Conservation (phyloP, 2,113 vertebrate genomes). For the Petrocephalus zakoni region DNA sequence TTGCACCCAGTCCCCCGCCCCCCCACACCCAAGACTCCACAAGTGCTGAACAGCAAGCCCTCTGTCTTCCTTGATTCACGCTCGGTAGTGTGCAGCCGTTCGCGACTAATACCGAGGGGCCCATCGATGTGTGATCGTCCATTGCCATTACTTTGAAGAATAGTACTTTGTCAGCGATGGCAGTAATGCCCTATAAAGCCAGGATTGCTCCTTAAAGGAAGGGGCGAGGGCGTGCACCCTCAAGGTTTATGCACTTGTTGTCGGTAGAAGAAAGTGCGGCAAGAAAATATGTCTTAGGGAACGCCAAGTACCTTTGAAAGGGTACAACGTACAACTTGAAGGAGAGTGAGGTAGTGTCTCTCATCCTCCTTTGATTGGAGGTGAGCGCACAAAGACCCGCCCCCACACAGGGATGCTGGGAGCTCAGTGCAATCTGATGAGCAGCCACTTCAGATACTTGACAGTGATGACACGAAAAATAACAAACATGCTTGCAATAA, state of each 20-base stretch:
- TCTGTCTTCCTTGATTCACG: background rate
- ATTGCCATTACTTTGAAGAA: slow-evolving; percentile 3
- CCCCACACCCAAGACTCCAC: background rate
- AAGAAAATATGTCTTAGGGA: background rate
- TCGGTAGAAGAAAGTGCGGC: background rate
- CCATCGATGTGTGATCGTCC: background rate
- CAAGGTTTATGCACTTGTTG: background rate
- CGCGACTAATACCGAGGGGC: background rate
- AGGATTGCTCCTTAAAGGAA: background rate
- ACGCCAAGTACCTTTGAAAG: background rate
- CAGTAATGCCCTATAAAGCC: background rate
- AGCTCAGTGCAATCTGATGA: background rate
- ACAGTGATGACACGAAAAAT: background rate
- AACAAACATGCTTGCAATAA: background rate
- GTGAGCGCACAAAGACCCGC: background rate
- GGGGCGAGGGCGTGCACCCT: background rate
- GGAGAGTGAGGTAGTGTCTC: background rate
- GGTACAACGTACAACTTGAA: background rate
- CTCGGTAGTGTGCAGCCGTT: background rate
- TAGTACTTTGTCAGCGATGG: background rate
- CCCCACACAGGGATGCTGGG: background rate
- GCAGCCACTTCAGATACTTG: background rate
- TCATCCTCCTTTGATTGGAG: background rate
- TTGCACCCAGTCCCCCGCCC: background rate
- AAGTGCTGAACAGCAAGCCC: background rate